A percentile compares a stretch with the other conserved stretches of the same genome.
Evolutionary conservation across 1,140 invertebrate genomes (phyloP).

Genomic region (Mylabris phalerata): DNA sequence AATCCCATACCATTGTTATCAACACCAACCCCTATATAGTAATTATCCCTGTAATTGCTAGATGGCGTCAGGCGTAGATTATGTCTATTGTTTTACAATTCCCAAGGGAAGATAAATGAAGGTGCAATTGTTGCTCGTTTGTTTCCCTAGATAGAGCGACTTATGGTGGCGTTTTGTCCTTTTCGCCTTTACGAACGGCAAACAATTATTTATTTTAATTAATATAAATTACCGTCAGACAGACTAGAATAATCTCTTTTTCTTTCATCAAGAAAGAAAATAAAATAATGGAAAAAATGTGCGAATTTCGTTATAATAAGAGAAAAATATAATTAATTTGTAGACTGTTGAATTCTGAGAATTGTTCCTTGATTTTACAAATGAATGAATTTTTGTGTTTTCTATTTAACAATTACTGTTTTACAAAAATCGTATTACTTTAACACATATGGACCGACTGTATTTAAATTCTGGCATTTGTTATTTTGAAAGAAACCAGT

Average conservation of each 20-base stretch:
- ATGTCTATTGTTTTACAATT: slow-evolving; percentile 34
- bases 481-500: slow-evolving; percentile 11
- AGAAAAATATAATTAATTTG: no score
- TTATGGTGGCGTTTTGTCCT: slow-evolving; percentile 23
- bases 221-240: slow-evolving; percentile 9
- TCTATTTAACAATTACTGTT: no score
- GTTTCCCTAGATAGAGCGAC: slow-evolving; percentile 27
- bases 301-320: no score
- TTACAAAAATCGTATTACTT: no score
- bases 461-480: slow-evolving; percentile 10
- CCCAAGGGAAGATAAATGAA: slow-evolving; percentile 32
- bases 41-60: slow-evolving; percentile 35
- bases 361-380: no score
- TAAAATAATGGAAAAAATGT: no score
- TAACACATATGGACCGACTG: background rate
- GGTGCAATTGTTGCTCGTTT: slow-evolving; percentile 36
- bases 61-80: slow-evolving; percentile 31
- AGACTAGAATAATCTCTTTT: background rate
- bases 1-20: no score
- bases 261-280: background rate
- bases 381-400: no score
- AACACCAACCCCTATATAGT: background rate
- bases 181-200: background rate
- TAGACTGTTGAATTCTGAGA: no score
- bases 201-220: slow-evolving; percentile 19